Evolutionary conservation across 2,888 invertebrate genomes (phyloP).

Genomic region (Drosophila kanekoi): DNA sequence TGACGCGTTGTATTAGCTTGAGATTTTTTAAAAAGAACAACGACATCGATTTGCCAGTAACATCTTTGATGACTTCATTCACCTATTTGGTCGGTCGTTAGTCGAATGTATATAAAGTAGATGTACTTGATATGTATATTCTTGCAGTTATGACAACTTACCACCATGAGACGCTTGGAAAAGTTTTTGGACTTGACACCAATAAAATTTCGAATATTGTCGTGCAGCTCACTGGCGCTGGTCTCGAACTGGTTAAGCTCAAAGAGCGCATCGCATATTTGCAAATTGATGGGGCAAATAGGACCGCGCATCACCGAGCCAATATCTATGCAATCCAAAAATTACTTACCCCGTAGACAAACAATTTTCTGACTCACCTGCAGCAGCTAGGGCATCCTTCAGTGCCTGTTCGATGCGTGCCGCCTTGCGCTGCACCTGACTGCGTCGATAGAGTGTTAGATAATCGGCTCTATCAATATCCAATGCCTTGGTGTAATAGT

Average conservation of each 20-base stretch:
- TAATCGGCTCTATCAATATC: conserved; percentile 70
- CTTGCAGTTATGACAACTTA: conserved; percentile 29
- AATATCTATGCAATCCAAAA: conserved; percentile 9
- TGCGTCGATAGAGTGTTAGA: conserved; percentile 76
- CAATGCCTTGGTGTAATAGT: conserved; percentile 81
- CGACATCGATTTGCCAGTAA: conserved; percentile 75
- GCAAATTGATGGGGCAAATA: conserved; percentile 77
- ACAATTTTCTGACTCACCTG: conserved; percentile 57
- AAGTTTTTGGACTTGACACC: conserved; percentile 78
- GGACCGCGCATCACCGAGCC: conserved; percentile 49
- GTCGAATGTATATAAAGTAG: too few relatives aligned
- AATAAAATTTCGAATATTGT: conserved; percentile 69
- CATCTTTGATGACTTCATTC: conserved; percentile 80
- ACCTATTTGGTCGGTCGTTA: conserved; percentile 52
- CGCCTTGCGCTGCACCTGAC: conserved; percentile 78
- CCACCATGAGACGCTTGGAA: conserved; percentile 70
- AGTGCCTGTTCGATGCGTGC: conserved; percentile 78
- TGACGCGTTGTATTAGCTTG: conserved; percentile 66
- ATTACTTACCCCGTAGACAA: not conserved
- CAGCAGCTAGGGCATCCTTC: conserved; percentile 72
- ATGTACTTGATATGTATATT: too few relatives aligned
- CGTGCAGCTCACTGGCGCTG: conserved; percentile 67
- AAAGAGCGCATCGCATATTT: conserved; percentile 83
- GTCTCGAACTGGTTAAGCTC: conserved; percentile 81
- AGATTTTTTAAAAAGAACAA: conserved; percentile 76